A percentile compares a stretch with the other conserved stretches of the same genome.
Conservation (phyloP, 2,888 invertebrate species). For the Acanthosepion pharaonis region DNA sequence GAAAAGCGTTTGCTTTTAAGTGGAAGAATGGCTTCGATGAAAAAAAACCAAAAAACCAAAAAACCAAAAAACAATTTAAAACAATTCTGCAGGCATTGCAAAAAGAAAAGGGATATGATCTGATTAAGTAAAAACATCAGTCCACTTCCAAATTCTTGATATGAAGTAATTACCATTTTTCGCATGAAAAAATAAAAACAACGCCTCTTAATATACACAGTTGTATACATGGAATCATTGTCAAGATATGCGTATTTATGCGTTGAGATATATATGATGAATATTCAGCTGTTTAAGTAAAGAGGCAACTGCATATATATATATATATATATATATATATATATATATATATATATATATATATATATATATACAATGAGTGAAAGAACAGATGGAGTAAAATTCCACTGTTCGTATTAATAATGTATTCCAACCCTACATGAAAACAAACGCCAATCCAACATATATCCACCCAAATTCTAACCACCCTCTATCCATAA, state of each 20-base stretch:
- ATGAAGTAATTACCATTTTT: not conserved
- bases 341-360: no score
- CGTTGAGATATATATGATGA: not conserved
- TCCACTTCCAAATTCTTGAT: not conserved
- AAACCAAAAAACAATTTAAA: not conserved
- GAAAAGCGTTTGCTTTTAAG: no score
- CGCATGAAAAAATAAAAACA: not conserved
- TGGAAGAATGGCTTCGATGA: no score
- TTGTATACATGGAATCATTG: not conserved
- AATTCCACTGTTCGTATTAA: no score
- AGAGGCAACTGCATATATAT: no score
- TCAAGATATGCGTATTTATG: not conserved
- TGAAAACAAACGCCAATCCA: no score
- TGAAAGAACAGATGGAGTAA: no score
- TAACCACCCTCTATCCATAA: no score
- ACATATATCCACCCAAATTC: no score
- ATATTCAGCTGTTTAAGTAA: not conserved
- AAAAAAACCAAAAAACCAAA: not conserved
- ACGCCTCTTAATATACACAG: not conserved
- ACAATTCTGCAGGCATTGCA: not conserved
- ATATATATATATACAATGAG: not conserved
- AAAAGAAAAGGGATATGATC: not conserved
- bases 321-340: no score
- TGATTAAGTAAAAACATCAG: not conserved
- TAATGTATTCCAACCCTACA: no score